Evolutionary conservation across 1,140 invertebrate genomes (phyloP).

Genomic region (Caenorhabditis elegans): DNA sequence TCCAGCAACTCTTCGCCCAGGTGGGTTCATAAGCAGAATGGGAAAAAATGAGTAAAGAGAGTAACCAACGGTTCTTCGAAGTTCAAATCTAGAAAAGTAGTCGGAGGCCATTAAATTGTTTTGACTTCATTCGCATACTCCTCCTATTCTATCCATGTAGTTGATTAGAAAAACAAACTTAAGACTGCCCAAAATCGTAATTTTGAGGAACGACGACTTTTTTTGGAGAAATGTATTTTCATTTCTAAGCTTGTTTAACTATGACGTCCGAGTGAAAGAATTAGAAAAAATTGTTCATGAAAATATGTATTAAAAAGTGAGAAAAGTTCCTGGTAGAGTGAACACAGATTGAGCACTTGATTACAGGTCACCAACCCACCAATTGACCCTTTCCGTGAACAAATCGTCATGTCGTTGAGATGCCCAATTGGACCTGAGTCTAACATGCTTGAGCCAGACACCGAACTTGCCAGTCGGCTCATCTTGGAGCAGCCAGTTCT

Average conservation of each 20-base stretch:
- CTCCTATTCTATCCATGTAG: not conserved
- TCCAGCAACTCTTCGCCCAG: conserved; percentile 99
- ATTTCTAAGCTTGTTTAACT: not conserved
- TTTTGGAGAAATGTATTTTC: not conserved
- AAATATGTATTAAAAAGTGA: too few species aligned
- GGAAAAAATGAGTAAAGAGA: not conserved
- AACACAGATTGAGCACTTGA: not conserved
- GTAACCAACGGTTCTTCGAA: not conserved
- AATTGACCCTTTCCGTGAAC: conserved; percentile 98
- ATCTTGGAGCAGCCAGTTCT: conserved; percentile 92
- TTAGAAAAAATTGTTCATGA: too few species aligned
- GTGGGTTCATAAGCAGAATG: too few species aligned
- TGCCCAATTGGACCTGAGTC: conserved; percentile 79
- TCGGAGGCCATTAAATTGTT: conserved; percentile 7
- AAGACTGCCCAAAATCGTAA: not conserved
- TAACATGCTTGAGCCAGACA: conserved; percentile 87
- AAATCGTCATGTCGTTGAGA: conserved; percentile 92
- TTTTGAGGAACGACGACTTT: not conserved
- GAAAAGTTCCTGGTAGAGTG: too few species aligned
- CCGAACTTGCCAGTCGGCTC: conserved; percentile 85
- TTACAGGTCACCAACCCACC: conserved; percentile 93
- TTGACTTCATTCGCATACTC: not conserved
- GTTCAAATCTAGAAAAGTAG: too few species aligned
- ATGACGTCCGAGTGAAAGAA: not conserved
- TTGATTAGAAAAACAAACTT: conserved; percentile 22